Conservation (phyloP, 2,113 vertebrate species). For the Amphiprion percula region DNA sequence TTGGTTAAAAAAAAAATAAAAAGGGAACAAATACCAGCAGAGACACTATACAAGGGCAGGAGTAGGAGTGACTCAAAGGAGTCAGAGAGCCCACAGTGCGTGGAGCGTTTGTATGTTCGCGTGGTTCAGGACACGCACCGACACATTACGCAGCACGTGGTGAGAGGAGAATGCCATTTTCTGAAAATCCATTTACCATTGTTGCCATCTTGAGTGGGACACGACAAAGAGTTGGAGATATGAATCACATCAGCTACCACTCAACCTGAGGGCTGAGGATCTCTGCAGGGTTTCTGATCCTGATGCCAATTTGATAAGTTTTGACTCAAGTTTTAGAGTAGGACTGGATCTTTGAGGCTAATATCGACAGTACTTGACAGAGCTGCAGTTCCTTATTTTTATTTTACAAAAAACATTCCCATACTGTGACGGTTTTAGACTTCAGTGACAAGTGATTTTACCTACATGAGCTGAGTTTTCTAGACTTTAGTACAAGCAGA, state of each 20-base stretch:
- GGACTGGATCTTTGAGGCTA: neutral
- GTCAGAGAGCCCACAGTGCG: conserved; percentile 27
- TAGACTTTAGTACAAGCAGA: too few species aligned
- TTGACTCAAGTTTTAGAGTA: neutral
- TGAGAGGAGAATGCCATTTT: conserved; percentile 4
- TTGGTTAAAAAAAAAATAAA: conserved; percentile 5
- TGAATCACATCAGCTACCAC: neutral
- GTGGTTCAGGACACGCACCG: neutral
- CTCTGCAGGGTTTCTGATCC: too few species aligned
- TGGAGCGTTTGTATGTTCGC: neutral
- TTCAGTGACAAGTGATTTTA: too few species aligned
- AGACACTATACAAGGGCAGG: conserved; percentile 53
- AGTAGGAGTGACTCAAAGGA: conserved; percentile 68
- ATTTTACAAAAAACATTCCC: too few species aligned
- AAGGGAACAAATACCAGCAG: conserved; percentile 40
- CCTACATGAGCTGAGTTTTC: too few species aligned
- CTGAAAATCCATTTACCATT: neutral
- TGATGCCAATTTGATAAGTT: too few species aligned
- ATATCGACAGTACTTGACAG: too few species aligned
- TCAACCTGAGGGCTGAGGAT: neutral
- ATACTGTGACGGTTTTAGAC: too few species aligned
- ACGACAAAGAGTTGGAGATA: neutral
- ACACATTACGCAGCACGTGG: neutral
- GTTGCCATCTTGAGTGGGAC: neutral
- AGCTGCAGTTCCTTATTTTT: too few species aligned